Percentiles rank a stretch among this genome's conserved stretches.
phyloP scores from a whole-genome alignment of 2,797 vertebrate genomes.

The Sardinella longiceps region DNA sequence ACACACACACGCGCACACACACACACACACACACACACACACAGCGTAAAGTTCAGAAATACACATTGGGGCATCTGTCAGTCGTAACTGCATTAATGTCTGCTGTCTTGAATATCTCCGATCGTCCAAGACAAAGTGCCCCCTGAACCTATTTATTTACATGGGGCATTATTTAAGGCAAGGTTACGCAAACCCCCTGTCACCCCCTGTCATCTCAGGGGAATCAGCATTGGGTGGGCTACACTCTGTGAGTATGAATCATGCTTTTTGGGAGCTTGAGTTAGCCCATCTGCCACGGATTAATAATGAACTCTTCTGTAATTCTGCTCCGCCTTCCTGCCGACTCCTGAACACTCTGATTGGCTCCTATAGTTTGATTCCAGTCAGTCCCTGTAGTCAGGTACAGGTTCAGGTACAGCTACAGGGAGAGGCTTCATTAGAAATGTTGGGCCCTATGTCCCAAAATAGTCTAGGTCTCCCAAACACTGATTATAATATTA shows the following conservation, averaged over 20 bases:
- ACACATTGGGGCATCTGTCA: conserved; percentile 37
- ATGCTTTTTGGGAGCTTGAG: conserved; percentile 70
- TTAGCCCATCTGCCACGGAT: conserved; percentile 74
- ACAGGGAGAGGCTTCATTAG: too few relatives aligned
- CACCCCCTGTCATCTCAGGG: conserved; percentile 67
- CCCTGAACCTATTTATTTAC: conserved; percentile 68
- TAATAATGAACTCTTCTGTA: conserved; percentile 72
- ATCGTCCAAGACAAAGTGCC: background rate
- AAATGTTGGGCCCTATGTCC: too few relatives aligned
- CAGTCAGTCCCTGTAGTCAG: conserved; percentile 64
- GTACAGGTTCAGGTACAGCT: conserved; percentile 55
- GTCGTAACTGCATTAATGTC: background rate
- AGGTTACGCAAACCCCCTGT: conserved; percentile 77
- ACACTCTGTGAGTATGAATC: conserved; percentile 72
- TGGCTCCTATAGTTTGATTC: conserved; percentile 66
- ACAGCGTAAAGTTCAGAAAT: conserved; percentile 55
- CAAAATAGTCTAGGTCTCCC: too few relatives aligned
- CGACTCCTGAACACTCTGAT: conserved; percentile 55
- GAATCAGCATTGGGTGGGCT: conserved; percentile 64
- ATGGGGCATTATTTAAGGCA: conserved; percentile 68
- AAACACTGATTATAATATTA: too few relatives aligned
- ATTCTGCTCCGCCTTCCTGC: conserved; percentile 71
- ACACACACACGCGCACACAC: background rate
- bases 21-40: conserved; percentile 5
- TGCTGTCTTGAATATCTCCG: background rate